A percentile compares a stretch with the other conserved stretches of the same genome.
phyloP scores from a whole-genome alignment of 2,113 vertebrate species.

The Mormyrus iriodes region DNA sequence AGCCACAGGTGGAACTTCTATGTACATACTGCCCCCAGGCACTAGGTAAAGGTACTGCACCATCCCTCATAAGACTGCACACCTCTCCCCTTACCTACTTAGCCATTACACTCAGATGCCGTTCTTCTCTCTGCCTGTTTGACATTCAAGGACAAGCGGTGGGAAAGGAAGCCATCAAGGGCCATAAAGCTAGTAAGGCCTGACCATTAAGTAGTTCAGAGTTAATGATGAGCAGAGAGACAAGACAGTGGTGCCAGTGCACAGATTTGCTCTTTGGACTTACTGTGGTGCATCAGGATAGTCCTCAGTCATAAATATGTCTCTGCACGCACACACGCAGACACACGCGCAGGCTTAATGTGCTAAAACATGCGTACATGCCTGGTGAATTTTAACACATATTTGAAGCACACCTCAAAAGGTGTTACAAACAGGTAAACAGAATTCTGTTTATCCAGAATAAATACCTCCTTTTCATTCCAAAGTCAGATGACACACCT shows the following conservation, averaged over 20 bases:
- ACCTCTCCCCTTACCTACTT: neutral
- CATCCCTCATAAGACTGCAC: neutral
- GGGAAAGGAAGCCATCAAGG: conserved; percentile 22
- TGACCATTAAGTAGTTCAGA: conserved; percentile 25
- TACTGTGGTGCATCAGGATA: conserved; percentile 50
- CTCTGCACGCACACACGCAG: conserved; percentile 15
- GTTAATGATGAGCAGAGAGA: conserved; percentile 26
- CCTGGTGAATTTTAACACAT: neutral
- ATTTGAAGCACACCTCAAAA: neutral
- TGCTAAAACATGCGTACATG: neutral
- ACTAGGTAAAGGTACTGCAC: conserved; percentile 1
- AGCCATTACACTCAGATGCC: neutral
- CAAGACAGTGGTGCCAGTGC: conserved; percentile 25
- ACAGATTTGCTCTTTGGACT: conserved; percentile 57
- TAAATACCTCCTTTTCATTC: neutral
- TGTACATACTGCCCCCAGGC: conserved; percentile 22
- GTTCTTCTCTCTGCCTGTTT: conserved; percentile 10
- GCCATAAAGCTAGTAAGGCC: conserved; percentile 25
- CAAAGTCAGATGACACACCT: neutral
- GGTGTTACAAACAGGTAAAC: neutral
- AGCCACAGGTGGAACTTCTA: conserved; percentile 1
- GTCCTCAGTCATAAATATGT: conserved; percentile 61
- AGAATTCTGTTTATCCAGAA: neutral
- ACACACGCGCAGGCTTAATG: conserved; percentile 22
- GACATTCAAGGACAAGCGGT: conserved; percentile 20